Conservation (phyloP, 2,888 invertebrate species). For the Pyrocoelia pectoralis region DNA sequence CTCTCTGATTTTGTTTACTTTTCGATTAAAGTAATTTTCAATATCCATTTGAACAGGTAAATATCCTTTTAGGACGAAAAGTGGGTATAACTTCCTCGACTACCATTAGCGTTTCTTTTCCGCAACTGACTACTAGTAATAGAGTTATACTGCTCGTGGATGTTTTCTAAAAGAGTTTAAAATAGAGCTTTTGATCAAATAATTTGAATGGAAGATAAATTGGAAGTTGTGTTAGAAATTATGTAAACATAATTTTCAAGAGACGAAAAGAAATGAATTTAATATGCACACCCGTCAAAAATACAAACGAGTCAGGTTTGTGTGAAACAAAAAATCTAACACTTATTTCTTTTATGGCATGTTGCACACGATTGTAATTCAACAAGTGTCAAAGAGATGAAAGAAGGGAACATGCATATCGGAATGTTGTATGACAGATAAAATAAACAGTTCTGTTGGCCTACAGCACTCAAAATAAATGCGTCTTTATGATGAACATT, state of each 20-base stretch:
- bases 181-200: background rate
- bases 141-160: no score
- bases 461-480: constrained; percentile 31
- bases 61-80: no score
- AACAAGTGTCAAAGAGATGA: constrained; percentile 35
- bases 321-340: constrained; percentile 3
- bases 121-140: no score
- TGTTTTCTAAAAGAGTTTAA: background rate
- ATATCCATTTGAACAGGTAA: background rate
- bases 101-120: no score
- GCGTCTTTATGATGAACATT: constrained; percentile 39
- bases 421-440: constrained; percentile 32
- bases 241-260: background rate
- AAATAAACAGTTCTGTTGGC: constrained; percentile 32
- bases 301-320: background rate
- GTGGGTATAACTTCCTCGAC: no score
- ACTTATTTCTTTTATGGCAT: constrained; percentile 8
- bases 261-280: no score
- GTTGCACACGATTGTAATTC: constrained; percentile 28
- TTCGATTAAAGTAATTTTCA: background rate
- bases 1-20: background rate
- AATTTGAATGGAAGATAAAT: background rate
- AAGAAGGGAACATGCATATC: constrained; percentile 30
- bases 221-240: background rate
- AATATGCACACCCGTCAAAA: no score